These are phyloP conservation scores for Harpagus bidentatus DNA, from an alignment of 2,113 vertebrate species.

Conservation along the genomic window DNA sequence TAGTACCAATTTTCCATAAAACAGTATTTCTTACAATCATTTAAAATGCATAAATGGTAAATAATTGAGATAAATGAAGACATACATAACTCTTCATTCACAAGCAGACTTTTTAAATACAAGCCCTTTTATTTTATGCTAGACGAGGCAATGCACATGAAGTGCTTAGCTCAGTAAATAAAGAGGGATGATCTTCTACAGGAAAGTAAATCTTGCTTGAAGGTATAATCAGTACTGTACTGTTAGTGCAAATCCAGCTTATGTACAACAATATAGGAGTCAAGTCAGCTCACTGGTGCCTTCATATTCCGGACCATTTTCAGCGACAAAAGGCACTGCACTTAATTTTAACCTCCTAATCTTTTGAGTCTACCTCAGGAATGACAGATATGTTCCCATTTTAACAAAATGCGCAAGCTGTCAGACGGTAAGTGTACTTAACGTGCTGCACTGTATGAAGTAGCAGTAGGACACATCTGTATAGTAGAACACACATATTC, in stretches of 20 bases:
- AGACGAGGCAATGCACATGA: not conserved
- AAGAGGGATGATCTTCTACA: constrained; percentile 33
- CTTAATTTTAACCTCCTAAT: not conserved
- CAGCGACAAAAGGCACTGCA: not conserved
- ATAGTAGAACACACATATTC: not conserved
- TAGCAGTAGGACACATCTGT: not conserved
- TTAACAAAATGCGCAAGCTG: not conserved
- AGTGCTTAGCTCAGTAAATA: constrained; percentile 35
- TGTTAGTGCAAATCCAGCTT: constrained; percentile 34
- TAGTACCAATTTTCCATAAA: constrained; percentile 7
- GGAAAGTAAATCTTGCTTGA: constrained; percentile 40
- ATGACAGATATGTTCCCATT: not conserved
- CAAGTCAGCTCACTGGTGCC: not conserved
- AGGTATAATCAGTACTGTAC: constrained; percentile 19
- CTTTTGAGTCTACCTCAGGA: not conserved
- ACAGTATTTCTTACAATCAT: not conserved
- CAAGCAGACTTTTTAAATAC: not conserved
- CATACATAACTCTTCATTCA: not conserved
- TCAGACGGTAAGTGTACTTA: not conserved
- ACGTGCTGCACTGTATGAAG: not conserved
- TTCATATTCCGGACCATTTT: not conserved
- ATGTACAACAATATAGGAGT: not conserved
- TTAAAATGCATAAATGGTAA: constrained; percentile 19
- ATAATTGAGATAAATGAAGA: not conserved
- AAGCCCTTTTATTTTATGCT: not conserved